A percentile compares a stretch with the other conserved stretches of the same genome.
Conservation (phyloP, 2,113 vertebrate genomes). For the Amphilophus citrinellus region DNA sequence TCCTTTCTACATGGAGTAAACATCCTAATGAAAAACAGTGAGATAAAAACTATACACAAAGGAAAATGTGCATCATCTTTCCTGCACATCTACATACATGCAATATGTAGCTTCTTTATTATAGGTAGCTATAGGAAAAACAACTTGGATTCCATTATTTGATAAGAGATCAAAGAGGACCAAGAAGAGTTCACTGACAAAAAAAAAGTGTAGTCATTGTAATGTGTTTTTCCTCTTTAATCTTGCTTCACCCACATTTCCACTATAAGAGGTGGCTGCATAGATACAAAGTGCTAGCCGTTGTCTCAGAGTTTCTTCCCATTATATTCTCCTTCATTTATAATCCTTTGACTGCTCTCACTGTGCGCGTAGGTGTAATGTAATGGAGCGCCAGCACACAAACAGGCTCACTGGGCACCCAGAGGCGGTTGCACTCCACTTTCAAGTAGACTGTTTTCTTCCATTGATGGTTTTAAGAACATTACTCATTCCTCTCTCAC, state of each 20-base stretch:
- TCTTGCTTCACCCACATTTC: slow-evolving; percentile 34
- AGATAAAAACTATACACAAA: background rate
- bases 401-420: slow-evolving; percentile 51
- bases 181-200: slow-evolving; percentile 25
- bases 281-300: slow-evolving; percentile 14
- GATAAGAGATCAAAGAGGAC: slow-evolving; percentile 52
- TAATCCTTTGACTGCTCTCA: slow-evolving; percentile 65
- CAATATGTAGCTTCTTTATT: background rate
- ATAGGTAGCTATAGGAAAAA: slow-evolving; percentile 7
- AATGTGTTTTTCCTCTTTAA: slow-evolving; percentile 21
- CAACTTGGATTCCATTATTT: slow-evolving; percentile 52
- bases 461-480: slow-evolving; percentile 27
- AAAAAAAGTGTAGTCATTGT: background rate
- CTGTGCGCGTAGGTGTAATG: slow-evolving; percentile 70
- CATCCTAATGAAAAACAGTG: background rate
- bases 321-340: slow-evolving; percentile 68
- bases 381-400: slow-evolving; percentile 54
- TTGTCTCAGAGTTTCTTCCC: slow-evolving; percentile 56
- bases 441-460: slow-evolving; percentile 25
- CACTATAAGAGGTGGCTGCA: slow-evolving; percentile 12
- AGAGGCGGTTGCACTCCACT: slow-evolving; percentile 53
- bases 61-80: background rate
- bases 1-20: background rate
- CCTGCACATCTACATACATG: background rate
- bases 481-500: slow-evolving; percentile 30